Evolutionary conservation across 1,140 invertebrate species (phyloP).

Genomic region (Solenopsis fugax): DNA sequence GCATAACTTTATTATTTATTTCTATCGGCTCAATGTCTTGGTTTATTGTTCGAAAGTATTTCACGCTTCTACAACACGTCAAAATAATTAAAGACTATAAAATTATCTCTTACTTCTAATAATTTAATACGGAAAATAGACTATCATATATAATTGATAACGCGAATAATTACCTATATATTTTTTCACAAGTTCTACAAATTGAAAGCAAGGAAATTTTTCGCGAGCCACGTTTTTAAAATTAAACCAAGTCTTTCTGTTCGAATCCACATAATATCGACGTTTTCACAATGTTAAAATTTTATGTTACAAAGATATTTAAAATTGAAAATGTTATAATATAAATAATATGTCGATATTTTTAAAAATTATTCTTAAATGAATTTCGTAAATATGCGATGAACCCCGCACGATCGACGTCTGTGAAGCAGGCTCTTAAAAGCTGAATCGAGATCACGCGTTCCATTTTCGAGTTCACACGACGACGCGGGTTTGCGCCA

Average conservation of each 20-base stretch:
- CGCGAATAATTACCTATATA: background rate
- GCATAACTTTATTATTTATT: slow-evolving; percentile 1
- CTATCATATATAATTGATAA: background rate
- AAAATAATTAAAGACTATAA: background rate
- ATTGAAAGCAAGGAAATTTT: background rate
- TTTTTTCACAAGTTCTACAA: background rate
- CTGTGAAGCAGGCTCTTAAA: background rate
- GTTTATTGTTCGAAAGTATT: background rate
- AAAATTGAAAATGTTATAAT: background rate
- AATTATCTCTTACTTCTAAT: background rate
- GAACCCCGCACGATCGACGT: background rate
- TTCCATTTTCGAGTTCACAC: slow-evolving; percentile 75
- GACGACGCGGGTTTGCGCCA: slow-evolving; percentile 63
- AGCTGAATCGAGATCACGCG: slow-evolving; percentile 23
- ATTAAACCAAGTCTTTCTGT: background rate
- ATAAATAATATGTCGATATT: background rate
- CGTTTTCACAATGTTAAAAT: background rate
- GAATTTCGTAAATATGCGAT: background rate
- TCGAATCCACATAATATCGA: background rate
- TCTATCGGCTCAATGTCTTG: background rate
- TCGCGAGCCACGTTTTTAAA: background rate
- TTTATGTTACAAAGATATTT: background rate
- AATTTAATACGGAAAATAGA: background rate
- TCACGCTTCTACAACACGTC: background rate
- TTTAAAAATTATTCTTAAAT: background rate